phyloP scores from a whole-genome alignment of 2,888 invertebrate species.

The Hymenopus coronatus region DNA sequence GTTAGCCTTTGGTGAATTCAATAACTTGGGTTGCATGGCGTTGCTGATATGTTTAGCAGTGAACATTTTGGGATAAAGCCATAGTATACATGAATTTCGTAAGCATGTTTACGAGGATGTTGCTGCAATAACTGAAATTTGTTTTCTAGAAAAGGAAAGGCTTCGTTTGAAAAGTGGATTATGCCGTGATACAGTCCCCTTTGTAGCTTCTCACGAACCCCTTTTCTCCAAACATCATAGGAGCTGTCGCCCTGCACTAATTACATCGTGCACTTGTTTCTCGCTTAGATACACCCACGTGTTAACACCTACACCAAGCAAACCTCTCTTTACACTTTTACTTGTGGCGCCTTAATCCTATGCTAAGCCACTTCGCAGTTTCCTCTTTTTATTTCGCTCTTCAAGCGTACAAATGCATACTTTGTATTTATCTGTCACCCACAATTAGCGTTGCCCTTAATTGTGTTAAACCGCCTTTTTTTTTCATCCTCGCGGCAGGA shows the following conservation, averaged over 20 bases:
- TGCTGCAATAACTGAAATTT: too few relatives aligned
- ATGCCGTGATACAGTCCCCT: background rate
- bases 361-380: constrained; percentile 17
- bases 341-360: constrained; percentile 26
- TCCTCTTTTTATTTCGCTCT: constrained; percentile 9
- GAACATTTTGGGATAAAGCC: too few relatives aligned
- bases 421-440: constrained; percentile 29
- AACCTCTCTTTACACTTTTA: constrained; percentile 27
- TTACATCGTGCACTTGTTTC: background rate
- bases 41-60: too few relatives aligned
- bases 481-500: background rate
- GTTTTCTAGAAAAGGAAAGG: too few relatives aligned
- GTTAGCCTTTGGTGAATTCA: too few relatives aligned
- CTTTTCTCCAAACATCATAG: background rate
- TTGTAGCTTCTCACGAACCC: background rate
- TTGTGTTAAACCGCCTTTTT: background rate
- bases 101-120: too few relatives aligned
- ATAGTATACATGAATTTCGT: too few relatives aligned
- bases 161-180: background rate
- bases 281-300: background rate
- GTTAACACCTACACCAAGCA: background rate
- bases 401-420: background rate
- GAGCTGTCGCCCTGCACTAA: background rate
- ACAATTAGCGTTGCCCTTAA: constrained; percentile 24
- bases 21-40: too few relatives aligned